These are phyloP conservation scores for Hyles euphorbiae DNA, from an alignment of 1,140 invertebrate genomes.

Conservation along the genomic window DNA sequence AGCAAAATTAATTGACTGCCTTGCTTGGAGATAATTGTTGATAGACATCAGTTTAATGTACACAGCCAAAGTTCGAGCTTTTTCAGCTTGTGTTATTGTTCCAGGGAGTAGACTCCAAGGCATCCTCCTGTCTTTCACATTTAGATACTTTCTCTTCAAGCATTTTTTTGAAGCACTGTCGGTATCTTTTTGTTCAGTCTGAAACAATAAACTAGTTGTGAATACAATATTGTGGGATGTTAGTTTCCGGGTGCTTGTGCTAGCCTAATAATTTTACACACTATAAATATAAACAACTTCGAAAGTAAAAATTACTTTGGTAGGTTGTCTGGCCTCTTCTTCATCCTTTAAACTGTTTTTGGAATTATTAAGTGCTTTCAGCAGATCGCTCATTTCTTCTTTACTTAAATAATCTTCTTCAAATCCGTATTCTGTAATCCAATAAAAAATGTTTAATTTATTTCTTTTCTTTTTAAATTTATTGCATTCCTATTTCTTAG, in stretches of 20 bases:
- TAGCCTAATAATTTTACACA: too few relatives aligned
- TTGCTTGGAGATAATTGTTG: slow-evolving; percentile 56
- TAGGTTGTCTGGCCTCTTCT: slow-evolving; percentile 23
- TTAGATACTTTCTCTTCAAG: slow-evolving; percentile 61
- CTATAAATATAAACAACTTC: too few relatives aligned
- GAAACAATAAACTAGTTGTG: slow-evolving; percentile 17
- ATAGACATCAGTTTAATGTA: slow-evolving; percentile 66
- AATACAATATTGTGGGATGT: neutral
- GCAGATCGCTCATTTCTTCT: slow-evolving; percentile 65
- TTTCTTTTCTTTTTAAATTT: too few relatives aligned
- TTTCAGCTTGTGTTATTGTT: slow-evolving; percentile 48
- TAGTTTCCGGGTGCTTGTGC: too few relatives aligned
- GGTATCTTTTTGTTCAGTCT: slow-evolving; percentile 29
- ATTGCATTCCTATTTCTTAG: too few relatives aligned
- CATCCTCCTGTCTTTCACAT: slow-evolving; percentile 65
- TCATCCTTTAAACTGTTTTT: slow-evolving; percentile 53
- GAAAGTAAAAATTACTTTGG: neutral
- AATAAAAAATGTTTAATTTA: too few relatives aligned
- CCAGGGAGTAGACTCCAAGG: slow-evolving; percentile 69
- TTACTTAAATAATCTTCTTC: slow-evolving; percentile 64
- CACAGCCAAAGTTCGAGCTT: slow-evolving; percentile 56
- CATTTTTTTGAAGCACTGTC: slow-evolving; percentile 28
- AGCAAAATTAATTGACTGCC: slow-evolving; percentile 48
- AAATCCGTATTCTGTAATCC: slow-evolving; percentile 58
- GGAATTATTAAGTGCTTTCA: slow-evolving; percentile 67